Conservation (phyloP, 2,888 invertebrate genomes). For the Metalampra italica region DNA sequence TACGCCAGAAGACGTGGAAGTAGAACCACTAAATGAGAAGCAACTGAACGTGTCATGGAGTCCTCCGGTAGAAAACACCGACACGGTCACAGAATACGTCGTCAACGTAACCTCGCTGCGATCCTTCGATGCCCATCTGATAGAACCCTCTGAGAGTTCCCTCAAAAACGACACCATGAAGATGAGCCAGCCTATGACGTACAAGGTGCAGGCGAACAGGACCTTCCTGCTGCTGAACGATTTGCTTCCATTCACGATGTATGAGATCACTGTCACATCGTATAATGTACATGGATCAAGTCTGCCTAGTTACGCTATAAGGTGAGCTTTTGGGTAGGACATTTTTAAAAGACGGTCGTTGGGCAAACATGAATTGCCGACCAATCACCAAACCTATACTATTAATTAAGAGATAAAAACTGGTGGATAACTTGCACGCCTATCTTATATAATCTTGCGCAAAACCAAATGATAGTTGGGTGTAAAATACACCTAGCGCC, state of each 20-base stretch:
- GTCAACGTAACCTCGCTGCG: conserved; percentile 85
- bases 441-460: too few relatives aligned
- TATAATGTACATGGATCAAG: conserved; percentile 87
- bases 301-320: conserved; percentile 84
- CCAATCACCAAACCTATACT: too few relatives aligned
- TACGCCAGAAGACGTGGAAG: conserved; percentile 84
- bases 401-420: too few relatives aligned
- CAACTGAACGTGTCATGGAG: conserved; percentile 86
- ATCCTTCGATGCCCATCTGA: conserved; percentile 81
- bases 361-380: too few relatives aligned
- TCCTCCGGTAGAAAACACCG: conserved; percentile 80
- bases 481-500: too few relatives aligned
- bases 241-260: conserved; percentile 88
- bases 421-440: too few relatives aligned
- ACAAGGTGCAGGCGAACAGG: conserved; percentile 79
- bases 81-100: conserved; percentile 81
- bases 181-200: conserved; percentile 48
- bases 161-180: conserved; percentile 42
- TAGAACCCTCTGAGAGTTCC: conserved; percentile 67
- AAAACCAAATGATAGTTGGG: too few relatives aligned
- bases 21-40: conserved; percentile 85
- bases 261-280: conserved; percentile 86
- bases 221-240: conserved; percentile 80
- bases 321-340: conserved; percentile 51
- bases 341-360: not conserved